Percentiles rank a stretch among this genome's conserved stretches.
Evolutionary conservation across 2,113 vertebrate genomes (phyloP).

Genomic region (Physeter macrocephalus): DNA sequence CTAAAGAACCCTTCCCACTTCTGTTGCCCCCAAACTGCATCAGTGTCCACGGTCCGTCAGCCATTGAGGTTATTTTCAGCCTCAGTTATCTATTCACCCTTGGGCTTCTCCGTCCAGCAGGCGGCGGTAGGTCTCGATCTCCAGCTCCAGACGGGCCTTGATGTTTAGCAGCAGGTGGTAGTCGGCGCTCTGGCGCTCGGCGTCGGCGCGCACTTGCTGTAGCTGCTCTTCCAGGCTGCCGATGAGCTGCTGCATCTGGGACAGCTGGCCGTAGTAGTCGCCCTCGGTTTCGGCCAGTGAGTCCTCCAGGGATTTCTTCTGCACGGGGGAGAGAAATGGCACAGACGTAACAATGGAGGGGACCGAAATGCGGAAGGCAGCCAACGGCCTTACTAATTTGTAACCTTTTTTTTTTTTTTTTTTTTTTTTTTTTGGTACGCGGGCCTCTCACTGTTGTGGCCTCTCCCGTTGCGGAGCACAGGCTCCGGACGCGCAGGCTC

Average conservation of each 20-base stretch:
- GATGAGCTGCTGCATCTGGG: constrained; percentile 78
- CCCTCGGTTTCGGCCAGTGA: constrained; percentile 78
- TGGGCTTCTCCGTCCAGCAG: constrained; percentile 79
- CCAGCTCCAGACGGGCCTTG: constrained; percentile 83
- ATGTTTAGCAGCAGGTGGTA: constrained; percentile 80
- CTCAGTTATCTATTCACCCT: constrained; percentile 58
- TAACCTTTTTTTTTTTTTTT: too few relatives aligned
- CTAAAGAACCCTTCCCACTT: not conserved
- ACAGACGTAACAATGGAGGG: not conserved
- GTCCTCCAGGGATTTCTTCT: constrained; percentile 83
- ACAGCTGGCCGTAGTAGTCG: constrained; percentile 78
- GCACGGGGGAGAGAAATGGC: not conserved
- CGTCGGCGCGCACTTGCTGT: constrained; percentile 75
- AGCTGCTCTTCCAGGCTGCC: constrained; percentile 78
- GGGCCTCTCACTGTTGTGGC: too few relatives aligned
- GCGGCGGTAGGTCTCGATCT: constrained; percentile 84
- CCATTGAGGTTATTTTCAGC: not conserved
- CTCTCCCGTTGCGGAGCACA: too few relatives aligned
- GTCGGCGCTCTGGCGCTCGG: constrained; percentile 75
- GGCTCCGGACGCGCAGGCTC: too few relatives aligned
- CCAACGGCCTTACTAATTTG: not conserved
- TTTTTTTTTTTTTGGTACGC: too few relatives aligned
- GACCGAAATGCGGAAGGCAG: not conserved
- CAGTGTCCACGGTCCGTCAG: not conserved
- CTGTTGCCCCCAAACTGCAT: not conserved